phyloP scores from a whole-genome alignment of 53 echinoderm and acorn worm genomes.

The Apostichopus leukothele region DNA sequence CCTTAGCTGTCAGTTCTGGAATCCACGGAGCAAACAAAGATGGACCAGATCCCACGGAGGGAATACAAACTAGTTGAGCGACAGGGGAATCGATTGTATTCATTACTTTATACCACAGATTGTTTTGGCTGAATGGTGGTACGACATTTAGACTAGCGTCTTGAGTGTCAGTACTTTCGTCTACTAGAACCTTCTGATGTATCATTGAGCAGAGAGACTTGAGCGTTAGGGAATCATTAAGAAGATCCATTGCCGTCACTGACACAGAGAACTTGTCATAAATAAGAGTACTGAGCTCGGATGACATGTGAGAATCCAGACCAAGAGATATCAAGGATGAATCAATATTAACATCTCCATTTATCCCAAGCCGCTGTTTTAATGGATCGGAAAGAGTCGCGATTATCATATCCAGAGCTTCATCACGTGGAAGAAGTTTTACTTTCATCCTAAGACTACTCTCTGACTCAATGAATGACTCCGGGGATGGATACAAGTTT shows the following conservation, averaged over 20 bases:
- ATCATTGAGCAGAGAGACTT: slow-evolving; percentile 67
- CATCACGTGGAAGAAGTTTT: slow-evolving; percentile 56
- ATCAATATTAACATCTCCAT: slow-evolving; percentile 68
- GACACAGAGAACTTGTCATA: slow-evolving; percentile 85
- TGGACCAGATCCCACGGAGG: slow-evolving; percentile 87
- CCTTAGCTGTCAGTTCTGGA: slow-evolving; percentile 66
- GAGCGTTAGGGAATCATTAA: slow-evolving; percentile 85
- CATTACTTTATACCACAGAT: slow-evolving; percentile 77
- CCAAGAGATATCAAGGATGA: slow-evolving; percentile 82
- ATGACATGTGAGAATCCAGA: slow-evolving; percentile 92
- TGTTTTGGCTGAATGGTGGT: slow-evolving; percentile 46
- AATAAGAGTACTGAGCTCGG: slow-evolving; percentile 84
- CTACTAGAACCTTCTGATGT: slow-evolving; percentile 69
- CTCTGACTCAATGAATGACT: slow-evolving; percentile 74
- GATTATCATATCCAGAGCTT: slow-evolving; percentile 74
- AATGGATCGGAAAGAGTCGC: slow-evolving; percentile 69
- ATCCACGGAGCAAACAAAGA: slow-evolving; percentile 82
- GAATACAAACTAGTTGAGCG: slow-evolving; percentile 84
- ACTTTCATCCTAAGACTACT: slow-evolving; percentile 78
- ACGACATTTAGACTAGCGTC: slow-evolving; percentile 50
- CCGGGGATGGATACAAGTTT: slow-evolving; percentile 73
- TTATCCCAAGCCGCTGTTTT: slow-evolving; percentile 80
- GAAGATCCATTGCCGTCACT: slow-evolving; percentile 84
- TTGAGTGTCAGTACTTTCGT: slow-evolving; percentile 47
- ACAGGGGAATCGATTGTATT: slow-evolving; percentile 65